Conservation (phyloP, 2,888 invertebrate species). For the Dendrolimus pini region DNA sequence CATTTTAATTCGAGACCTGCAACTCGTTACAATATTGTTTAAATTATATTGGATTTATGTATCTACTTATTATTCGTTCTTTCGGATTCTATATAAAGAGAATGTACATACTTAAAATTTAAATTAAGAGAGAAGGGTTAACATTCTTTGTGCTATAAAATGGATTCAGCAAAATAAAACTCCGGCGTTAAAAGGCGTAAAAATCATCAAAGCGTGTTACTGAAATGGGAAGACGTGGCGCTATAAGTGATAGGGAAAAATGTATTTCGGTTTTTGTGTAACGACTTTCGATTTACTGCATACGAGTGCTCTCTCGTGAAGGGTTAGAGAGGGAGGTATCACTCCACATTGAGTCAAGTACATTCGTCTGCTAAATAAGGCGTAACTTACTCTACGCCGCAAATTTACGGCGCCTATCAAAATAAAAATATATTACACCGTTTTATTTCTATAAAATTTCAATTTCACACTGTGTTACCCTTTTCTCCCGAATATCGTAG, state of each 20-base stretch:
- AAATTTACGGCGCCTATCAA: constrained; percentile 47
- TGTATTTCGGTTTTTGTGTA: constrained; percentile 63
- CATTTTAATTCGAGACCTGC: too few species aligned
- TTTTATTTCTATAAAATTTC: constrained; percentile 52
- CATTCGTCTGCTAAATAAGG: constrained; percentile 63
- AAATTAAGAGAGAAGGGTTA: neutral
- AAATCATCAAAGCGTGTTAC: constrained; percentile 45
- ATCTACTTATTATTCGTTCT: too few species aligned
- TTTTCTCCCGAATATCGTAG: constrained; percentile 23
- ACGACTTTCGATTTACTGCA: constrained; percentile 68
- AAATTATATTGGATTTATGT: too few species aligned
- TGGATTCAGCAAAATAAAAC: constrained; percentile 21
- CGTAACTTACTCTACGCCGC: constrained; percentile 52
- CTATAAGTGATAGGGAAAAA: constrained; percentile 52
- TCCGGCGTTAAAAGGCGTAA: constrained; percentile 36
- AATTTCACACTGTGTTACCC: constrained; percentile 53
- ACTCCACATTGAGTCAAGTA: constrained; percentile 54
- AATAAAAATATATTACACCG: constrained; percentile 36
- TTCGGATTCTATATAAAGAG: too few species aligned
- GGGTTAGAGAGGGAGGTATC: constrained; percentile 59
- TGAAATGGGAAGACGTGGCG: constrained; percentile 42
- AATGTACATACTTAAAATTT: neutral
- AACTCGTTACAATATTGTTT: too few species aligned
- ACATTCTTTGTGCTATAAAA: neutral
- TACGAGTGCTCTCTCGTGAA: constrained; percentile 59